Conservation (phyloP, 30 jellyfish, hydroid and myxozoan genomes). For the Chrysaora quinquecirrha region DNA sequence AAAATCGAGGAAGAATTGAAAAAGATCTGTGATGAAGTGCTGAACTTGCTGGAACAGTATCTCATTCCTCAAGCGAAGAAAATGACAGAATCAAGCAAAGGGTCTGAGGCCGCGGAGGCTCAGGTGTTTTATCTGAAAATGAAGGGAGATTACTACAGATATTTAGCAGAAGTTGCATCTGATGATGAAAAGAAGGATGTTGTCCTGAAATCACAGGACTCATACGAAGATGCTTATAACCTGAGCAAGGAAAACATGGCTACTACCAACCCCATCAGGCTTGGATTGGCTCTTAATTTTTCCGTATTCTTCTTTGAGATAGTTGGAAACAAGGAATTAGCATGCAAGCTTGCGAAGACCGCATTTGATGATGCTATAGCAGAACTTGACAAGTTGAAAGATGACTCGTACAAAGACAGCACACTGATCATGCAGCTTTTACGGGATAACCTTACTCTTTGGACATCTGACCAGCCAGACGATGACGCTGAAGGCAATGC, state of each 20-base stretch:
- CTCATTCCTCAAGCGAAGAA: slow-evolving; percentile 74
- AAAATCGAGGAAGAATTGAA: slow-evolving; percentile 80
- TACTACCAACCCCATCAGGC: slow-evolving; percentile 92
- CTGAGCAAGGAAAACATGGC: slow-evolving; percentile 64
- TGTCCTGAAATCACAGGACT: slow-evolving; percentile 69
- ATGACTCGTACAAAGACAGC: slow-evolving; percentile 96
- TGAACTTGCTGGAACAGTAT: slow-evolving; percentile 66
- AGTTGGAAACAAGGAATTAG: slow-evolving; percentile 62
- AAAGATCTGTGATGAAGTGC: slow-evolving; percentile 86
- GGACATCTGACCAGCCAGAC: slow-evolving; percentile 82
- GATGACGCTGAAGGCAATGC: slow-evolving; percentile 80
- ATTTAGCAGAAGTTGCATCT: slow-evolving; percentile 93
- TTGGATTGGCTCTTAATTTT: slow-evolving; percentile 92
- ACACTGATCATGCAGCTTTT: slow-evolving; percentile 95
- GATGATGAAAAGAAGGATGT: slow-evolving; percentile 51
- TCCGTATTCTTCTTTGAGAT: slow-evolving; percentile 94
- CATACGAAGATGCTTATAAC: slow-evolving; percentile 80
- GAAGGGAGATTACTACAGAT: slow-evolving; percentile 98
- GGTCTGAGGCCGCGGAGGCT: slow-evolving; percentile 55
- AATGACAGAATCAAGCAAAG: slow-evolving; percentile 18
- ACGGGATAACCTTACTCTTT: slow-evolving; percentile 92
- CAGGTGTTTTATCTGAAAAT: slow-evolving; percentile 94
- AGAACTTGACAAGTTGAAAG: slow-evolving; percentile 80
- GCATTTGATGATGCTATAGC: slow-evolving; percentile 98
- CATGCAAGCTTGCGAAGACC: slow-evolving; percentile 84